These are phyloP conservation scores for Centrocercus urophasianus DNA, from an alignment of 2,113 vertebrate genomes.

Conservation along the genomic window DNA sequence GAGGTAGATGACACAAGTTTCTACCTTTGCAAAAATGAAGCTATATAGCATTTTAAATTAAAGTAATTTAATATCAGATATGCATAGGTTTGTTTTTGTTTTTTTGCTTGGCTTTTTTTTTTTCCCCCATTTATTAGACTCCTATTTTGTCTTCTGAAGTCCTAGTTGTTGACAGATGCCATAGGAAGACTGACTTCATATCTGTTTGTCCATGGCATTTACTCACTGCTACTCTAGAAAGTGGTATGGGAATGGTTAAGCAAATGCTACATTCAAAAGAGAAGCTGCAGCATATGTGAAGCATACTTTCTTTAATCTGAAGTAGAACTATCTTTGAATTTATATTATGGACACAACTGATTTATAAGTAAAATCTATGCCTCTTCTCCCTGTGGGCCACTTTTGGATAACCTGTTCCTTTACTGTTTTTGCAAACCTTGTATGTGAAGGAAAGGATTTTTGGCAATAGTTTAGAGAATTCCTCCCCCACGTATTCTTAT, in stretches of 20 bases:
- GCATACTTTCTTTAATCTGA: background rate
- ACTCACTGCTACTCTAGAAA: background rate
- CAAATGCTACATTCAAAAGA: background rate
- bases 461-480: slow-evolving; percentile 51
- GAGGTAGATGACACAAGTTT: background rate
- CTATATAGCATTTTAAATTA: background rate
- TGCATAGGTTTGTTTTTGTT: too few relatives aligned
- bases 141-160: background rate
- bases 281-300: background rate
- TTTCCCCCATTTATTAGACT: background rate
- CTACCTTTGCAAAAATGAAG: background rate
- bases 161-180: background rate
- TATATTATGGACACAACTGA: background rate
- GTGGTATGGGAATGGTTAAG: background rate
- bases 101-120: background rate
- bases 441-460: slow-evolving; percentile 29
- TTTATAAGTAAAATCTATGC: background rate
- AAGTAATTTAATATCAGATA: fast-evolving
- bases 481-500: slow-evolving; percentile 22
- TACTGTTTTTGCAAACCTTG: slow-evolving; percentile 15
- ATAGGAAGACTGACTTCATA: background rate
- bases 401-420: background rate
- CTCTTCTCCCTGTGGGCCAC: background rate
- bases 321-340: slow-evolving; percentile 8
- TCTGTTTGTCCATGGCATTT: background rate